Evolutionary conservation across 2,113 vertebrate species (phyloP).

Genomic region (Galbula dea): DNA sequence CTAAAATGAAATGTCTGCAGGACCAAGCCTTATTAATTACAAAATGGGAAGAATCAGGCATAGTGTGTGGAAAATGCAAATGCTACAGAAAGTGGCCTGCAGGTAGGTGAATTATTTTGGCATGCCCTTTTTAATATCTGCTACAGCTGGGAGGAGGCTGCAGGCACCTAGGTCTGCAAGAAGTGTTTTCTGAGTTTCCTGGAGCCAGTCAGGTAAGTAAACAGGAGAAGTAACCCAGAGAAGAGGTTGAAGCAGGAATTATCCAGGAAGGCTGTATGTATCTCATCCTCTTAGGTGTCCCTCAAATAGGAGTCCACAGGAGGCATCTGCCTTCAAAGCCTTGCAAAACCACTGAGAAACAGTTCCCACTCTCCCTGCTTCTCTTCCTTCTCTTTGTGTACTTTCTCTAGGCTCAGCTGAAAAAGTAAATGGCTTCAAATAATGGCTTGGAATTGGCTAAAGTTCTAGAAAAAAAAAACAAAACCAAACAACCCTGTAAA

Average conservation of each 20-base stretch:
- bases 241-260: not conserved
- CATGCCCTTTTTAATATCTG: not conserved
- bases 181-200: not conserved
- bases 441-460: not conserved
- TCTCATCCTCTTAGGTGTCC: not conserved
- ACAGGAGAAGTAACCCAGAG: not conserved
- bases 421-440: not conserved
- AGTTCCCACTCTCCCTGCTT: not conserved
- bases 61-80: not conserved
- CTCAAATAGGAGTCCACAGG: not conserved
- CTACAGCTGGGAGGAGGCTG: not conserved
- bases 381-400: not conserved
- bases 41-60: not conserved
- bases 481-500: not conserved
- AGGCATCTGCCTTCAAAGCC: not conserved
- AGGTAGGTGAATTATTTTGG: not conserved
- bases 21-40: not conserved
- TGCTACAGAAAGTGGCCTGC: not conserved
- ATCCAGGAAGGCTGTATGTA: not conserved
- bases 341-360: not conserved
- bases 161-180: not conserved
- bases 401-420: not conserved
- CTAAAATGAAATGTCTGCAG: not conserved
- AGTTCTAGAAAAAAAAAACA: not conserved
- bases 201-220: not conserved